Conservation (phyloP, 2,113 vertebrate species). For the Labeo rohita region DNA sequence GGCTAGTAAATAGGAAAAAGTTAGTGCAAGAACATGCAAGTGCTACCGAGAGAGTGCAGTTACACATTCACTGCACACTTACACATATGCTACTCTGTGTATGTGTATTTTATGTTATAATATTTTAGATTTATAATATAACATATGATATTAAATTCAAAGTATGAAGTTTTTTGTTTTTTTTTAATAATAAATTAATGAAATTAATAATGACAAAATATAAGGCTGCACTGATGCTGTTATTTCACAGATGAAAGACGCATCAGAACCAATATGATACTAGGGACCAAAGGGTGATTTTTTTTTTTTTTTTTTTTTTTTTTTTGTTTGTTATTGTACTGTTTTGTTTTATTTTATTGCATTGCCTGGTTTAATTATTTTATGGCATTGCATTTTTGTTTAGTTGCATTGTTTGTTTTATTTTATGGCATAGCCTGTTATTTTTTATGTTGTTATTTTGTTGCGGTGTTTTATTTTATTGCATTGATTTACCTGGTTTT, state of each 20-base stretch:
- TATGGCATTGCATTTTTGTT: too few relatives aligned
- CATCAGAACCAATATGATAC: background rate
- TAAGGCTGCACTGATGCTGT: background rate
- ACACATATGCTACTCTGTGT: background rate
- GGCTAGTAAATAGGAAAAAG: background rate
- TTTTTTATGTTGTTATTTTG: too few relatives aligned
- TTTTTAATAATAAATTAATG: background rate
- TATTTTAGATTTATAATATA: too few relatives aligned
- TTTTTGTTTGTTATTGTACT: too few relatives aligned
- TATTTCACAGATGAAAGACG: background rate
- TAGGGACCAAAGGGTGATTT: background rate
- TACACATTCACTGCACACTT: background rate
- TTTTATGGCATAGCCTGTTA: too few relatives aligned
- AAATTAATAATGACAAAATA: background rate
- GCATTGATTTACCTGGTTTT: too few relatives aligned
- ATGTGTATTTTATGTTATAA: too few relatives aligned
- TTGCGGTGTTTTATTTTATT: too few relatives aligned
- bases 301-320: too few relatives aligned
- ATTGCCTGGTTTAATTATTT: too few relatives aligned
- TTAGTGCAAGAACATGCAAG: slow-evolving; percentile 2
- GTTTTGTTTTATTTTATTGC: too few relatives aligned
- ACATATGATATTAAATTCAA: background rate
- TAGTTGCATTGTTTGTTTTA: too few relatives aligned
- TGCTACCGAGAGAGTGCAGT: background rate
- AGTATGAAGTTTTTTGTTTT: background rate